Evolutionary conservation across 2,888 invertebrate species (phyloP).

Genomic region (Leptinotarsa tumamoca): DNA sequence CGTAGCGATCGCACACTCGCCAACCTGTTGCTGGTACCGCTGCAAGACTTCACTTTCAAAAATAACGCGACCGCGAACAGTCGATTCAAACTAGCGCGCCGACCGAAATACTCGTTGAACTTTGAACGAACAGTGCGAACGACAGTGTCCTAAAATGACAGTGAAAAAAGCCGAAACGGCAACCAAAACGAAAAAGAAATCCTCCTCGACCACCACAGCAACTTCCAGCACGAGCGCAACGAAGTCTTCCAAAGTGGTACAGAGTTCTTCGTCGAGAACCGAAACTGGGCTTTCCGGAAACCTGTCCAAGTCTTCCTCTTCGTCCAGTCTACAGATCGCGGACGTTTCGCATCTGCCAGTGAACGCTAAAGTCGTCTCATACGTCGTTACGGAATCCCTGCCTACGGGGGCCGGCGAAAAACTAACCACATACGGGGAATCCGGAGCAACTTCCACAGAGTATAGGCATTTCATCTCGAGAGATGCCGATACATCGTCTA

Average conservation of each 20-base stretch:
- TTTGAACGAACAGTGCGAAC: constrained; percentile 36
- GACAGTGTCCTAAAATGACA: constrained; percentile 54
- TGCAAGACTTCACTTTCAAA: constrained; percentile 51
- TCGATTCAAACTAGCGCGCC: constrained; percentile 39
- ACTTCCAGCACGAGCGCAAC: constrained; percentile 45
- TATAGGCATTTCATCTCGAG: constrained; percentile 62
- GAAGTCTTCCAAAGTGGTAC: constrained; percentile 52
- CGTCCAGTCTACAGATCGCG: constrained; percentile 63
- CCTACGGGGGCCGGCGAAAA: constrained; percentile 64
- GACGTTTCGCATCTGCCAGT: constrained; percentile 65
- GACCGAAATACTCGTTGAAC: constrained; percentile 40
- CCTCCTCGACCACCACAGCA: constrained; percentile 41
- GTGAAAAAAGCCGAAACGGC: constrained; percentile 59
- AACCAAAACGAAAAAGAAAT: constrained; percentile 57
- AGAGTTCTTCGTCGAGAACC: constrained; percentile 44
- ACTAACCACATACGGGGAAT: constrained; percentile 62
- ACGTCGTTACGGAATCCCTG: constrained; percentile 63
- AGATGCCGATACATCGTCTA: constrained; percentile 53
- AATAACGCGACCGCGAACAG: constrained; percentile 53
- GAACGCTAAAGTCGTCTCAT: constrained; percentile 58
- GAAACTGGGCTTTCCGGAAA: constrained; percentile 47
- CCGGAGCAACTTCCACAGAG: constrained; percentile 62
- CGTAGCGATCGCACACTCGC: constrained; percentile 47
- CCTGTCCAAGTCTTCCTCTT: constrained; percentile 62
- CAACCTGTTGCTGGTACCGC: constrained; percentile 50